Evolutionary conservation across 2,797 vertebrate genomes (phyloP), one percentile per base, ranked within the genome.

Genomic region (Chelidonichthys spinosus): DNA sequence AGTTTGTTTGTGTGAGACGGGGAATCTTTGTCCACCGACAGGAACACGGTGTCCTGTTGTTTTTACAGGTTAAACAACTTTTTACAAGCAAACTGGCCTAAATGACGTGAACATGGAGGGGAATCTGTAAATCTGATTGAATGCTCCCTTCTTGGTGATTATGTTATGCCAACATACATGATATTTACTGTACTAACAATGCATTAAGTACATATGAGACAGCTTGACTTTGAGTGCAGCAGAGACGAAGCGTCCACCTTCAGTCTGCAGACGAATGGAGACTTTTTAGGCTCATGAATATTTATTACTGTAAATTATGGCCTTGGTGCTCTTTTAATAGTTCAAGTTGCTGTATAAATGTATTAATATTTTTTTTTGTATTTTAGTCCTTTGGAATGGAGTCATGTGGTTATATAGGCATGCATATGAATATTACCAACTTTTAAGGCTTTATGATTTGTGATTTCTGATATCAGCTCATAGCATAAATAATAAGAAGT

Each of bases 1-100:
- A 60, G 66, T 69, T 79, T 56, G 25, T 25, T 25, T 25, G 25
- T 25, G 43, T 17, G 53, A 76, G 63, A 72, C n/a, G 63, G 53
- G 61, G 64, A 79, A 77, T n/a, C 36, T 47, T 52, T 59, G 35
- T 15, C 11, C 25, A 4, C 33, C 25, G 10, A 54, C n/a, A 4
- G 33, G 50, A 61, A 32, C 10, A 52, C 1, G 5, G 6, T 37
- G 18, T 8, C 2, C 11, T 60, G 25, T 13, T 36, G 7, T 2
- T 11, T 11, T 40, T 17, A n/a, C 13, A 47, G 2, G 32, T 62
- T 55, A 56, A 25, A 44, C 14, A 42, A 2, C 18, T 33, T 68
- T 62, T 62, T 44, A 2, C 42, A 43, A 17, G 3, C 18, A 39
- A 7, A 36, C 13, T 36, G 17, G 58, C 35, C 8, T 7, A n/a